phyloP scores from a whole-genome alignment of 1,140 invertebrate genomes.

The Carcinoscorpius rotundicauda region DNA sequence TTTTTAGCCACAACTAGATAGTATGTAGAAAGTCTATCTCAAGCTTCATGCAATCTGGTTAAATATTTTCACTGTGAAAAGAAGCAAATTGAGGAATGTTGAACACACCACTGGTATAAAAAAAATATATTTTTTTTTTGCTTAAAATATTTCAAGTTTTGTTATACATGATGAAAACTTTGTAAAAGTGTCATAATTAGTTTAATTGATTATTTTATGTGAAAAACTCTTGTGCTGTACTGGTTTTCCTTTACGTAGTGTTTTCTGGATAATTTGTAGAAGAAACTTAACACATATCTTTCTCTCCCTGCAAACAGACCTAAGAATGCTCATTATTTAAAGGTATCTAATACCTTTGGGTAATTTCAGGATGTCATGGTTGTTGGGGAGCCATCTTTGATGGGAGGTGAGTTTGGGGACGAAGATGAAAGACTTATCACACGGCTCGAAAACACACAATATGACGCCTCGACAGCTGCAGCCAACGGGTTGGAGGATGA shows the following conservation, averaged over 20 bases:
- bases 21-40: no score
- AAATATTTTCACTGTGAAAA: no score
- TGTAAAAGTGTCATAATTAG: background rate
- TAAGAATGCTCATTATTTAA: conserved; percentile 4
- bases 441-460: conserved; percentile 94
- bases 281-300: background rate
- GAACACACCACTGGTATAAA: no score
- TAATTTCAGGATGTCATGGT: conserved; percentile 91
- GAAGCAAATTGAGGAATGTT: no score
- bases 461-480: conserved; percentile 50
- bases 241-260: background rate
- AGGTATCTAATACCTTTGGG: background rate
- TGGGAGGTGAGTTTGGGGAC: conserved; percentile 98
- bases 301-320: background rate
- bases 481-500: conserved; percentile 25
- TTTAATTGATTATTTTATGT: background rate
- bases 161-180: background rate
- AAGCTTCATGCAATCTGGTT: no score
- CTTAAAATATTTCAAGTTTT: no score
- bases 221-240: background rate
- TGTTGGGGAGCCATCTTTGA: conserved; percentile 94
- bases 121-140: no score
- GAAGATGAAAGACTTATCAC: conserved; percentile 97
- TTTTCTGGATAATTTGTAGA: background rate
- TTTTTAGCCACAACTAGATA: no score